Conservation (phyloP, 2,113 vertebrate species). For the Phasianus colchicus region DNA sequence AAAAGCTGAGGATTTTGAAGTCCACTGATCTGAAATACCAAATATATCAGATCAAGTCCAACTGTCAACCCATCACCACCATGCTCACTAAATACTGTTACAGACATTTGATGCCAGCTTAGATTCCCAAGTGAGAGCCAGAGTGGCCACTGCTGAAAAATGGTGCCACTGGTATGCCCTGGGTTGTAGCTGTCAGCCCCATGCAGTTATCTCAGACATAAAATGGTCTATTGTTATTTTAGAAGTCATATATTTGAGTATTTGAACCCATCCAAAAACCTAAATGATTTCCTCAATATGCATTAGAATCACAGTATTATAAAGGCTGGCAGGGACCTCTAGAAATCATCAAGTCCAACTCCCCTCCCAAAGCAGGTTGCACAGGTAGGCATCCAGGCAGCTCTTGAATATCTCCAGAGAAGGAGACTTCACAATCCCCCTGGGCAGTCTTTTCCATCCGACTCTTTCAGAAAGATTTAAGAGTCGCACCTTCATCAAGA, state of each 20-base stretch:
- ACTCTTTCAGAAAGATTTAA: not conserved
- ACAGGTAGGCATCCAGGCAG: no score
- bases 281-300: not conserved
- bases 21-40: not conserved
- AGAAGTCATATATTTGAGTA: constrained; percentile 15
- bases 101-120: not conserved
- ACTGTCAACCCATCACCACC: no score
- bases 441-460: not conserved
- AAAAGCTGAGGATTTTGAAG: not conserved
- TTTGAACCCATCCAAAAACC: not conserved
- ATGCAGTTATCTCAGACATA: not conserved
- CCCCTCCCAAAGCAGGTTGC: no score
- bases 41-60: not conserved
- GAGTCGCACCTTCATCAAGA: not conserved
- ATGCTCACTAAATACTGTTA: not conserved
- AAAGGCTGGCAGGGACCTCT: no score
- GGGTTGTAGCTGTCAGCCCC: not conserved
- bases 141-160: not conserved
- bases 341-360: no score
- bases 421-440: no score
- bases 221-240: not conserved
- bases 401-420: no score
- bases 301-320: not conserved
- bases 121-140: not conserved
- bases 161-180: not conserved